These are phyloP conservation scores for Papilio polytes DNA, from an alignment of 1,140 invertebrate species.

Conservation along the genomic window DNA sequence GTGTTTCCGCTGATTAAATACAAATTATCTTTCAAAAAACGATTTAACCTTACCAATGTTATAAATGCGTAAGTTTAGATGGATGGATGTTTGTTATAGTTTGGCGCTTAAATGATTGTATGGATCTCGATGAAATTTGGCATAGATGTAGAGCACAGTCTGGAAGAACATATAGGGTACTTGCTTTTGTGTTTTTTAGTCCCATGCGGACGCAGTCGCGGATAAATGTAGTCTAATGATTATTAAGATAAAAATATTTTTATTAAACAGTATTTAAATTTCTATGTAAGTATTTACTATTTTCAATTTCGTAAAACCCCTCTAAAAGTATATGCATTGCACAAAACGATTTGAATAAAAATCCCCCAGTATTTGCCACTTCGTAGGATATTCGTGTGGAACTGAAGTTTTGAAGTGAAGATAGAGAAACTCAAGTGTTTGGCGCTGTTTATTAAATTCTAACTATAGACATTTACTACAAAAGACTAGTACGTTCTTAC, in stretches of 20 bases:
- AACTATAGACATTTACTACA: neutral
- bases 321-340: neutral
- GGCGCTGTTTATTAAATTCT: neutral
- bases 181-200: no score
- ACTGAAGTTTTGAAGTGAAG: slow-evolving; percentile 8
- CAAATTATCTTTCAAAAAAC: neutral
- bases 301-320: neutral
- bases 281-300: neutral
- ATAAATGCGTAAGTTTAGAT: no score
- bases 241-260: no score
- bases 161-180: no score
- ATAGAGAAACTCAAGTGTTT: slow-evolving; percentile 6
- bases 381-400: neutral
- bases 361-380: neutral
- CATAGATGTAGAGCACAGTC: no score
- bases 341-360: neutral
- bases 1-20: no score
- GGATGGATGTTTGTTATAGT: no score
- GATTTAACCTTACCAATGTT: no score
- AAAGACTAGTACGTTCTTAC: neutral
- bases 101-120: no score
- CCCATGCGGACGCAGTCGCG: no score
- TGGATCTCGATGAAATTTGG: no score
- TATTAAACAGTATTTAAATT: neutral
- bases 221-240: no score